Conservation (phyloP, 2,888 invertebrate genomes). For the Thalpophila matura region DNA sequence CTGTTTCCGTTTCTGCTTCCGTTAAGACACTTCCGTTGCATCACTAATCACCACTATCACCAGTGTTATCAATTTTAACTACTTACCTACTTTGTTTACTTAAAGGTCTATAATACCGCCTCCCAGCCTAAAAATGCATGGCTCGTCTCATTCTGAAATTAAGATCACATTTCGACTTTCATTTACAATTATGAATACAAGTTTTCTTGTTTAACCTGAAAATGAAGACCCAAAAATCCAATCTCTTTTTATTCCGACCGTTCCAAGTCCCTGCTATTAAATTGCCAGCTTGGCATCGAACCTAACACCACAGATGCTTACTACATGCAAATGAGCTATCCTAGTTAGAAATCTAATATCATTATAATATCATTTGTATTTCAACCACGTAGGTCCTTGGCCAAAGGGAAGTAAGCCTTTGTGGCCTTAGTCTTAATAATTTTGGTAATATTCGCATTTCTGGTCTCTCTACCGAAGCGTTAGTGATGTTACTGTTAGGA, state of each 20-base stretch:
- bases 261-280: constrained; percentile 24
- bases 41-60: no score
- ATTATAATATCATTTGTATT: constrained; percentile 46
- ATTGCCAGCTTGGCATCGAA: constrained; percentile 2
- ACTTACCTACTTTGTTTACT: no score
- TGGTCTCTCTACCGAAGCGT: constrained; percentile 19
- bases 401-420: constrained; percentile 4
- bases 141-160: no score
- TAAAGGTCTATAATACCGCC: no score
- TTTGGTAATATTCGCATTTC: constrained; percentile 34
- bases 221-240: constrained; percentile 32
- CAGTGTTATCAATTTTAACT: no score
- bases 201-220: not conserved
- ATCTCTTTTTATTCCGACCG: constrained; percentile 23
- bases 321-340: constrained; percentile 46
- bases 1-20: no score
- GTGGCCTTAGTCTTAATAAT: constrained; percentile 1
- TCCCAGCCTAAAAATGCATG: no score
- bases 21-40: no score
- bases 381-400: constrained; percentile 40
- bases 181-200: not conserved
- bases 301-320: constrained; percentile 22
- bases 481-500: not conserved
- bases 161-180: no score
- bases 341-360: constrained; percentile 48